These are phyloP conservation scores for Anser cygnoides DNA, from an alignment of 2,113 vertebrate species.

Conservation along the genomic window DNA sequence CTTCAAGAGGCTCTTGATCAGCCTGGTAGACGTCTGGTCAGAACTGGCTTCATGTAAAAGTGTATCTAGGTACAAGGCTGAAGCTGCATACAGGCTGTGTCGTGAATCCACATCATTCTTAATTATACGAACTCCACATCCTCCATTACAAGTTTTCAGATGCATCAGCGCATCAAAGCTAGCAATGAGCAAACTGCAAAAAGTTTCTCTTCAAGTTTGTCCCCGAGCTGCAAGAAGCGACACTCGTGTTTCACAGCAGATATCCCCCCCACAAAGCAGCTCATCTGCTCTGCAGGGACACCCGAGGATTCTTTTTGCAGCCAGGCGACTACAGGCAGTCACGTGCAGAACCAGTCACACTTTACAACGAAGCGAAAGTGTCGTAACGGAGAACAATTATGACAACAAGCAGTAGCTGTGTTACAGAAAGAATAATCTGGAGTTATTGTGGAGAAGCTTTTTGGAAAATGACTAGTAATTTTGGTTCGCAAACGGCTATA, in stretches of 20 bases:
- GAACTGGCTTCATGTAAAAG: background rate
- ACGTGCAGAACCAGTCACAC: background rate
- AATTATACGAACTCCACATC: background rate
- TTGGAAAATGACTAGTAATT: background rate
- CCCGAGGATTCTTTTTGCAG: background rate
- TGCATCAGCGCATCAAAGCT: background rate
- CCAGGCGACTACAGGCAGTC: background rate
- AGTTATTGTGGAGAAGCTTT: background rate
- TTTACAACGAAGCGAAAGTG: background rate
- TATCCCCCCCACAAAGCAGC: background rate
- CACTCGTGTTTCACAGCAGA: background rate
- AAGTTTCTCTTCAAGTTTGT: background rate
- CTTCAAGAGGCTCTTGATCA: background rate
- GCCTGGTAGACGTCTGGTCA: background rate
- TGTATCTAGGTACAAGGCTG: background rate
- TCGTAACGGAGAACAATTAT: background rate
- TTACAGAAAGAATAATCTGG: background rate
- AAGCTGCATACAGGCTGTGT: background rate
- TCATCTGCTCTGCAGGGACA: background rate
- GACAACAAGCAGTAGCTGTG: background rate
- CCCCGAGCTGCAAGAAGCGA: background rate
- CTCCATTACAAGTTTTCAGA: background rate
- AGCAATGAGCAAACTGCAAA: background rate
- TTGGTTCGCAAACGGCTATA: background rate
- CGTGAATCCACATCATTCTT: background rate